Evolutionary conservation across 2,888 invertebrate genomes (phyloP), one percentile per base, ranked within the genome.

Genomic region (Drosophila kambysellisi): DNA sequence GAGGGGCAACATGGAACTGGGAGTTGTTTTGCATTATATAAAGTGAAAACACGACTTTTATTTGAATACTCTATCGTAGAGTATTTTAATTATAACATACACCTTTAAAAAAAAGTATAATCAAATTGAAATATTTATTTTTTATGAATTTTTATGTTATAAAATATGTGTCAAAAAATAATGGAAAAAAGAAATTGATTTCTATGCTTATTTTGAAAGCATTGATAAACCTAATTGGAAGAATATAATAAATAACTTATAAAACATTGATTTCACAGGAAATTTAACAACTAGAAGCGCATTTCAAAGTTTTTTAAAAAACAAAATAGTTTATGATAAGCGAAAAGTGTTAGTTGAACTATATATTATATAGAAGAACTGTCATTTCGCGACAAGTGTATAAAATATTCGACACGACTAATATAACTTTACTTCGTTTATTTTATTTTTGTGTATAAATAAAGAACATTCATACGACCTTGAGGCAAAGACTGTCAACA

Each of bases 381-480:
- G 7, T n/a, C n/a, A 4, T 25, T 0, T 51, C 5, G 29, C 9
- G 12, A 32, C 33, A 30, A 66, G 53, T n/a, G 67, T 48, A 69
- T 69, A 17, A 9, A 48, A 56, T 20, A 20, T 54, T 48, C 39
- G 48, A 2, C 29, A 7, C n/a, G 4, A 12, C 15, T 25, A 15
- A n/a, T 11, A 43, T 25, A 46, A 25, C 12, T n/a, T 25, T 25
- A 9, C 20, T 43, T 20, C 20, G 6, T 43, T 43, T 39, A 35
- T 52, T 41, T 9, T 35, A 32, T 29, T 46, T 39, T 41, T 43
- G 41, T 46, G 30, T 51, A 57, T 41, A 41, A 57, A 46, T 57
- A 69, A 84, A 67, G 69, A 74, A 74, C 65, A 61, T 56, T 74
- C 58, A 48, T 43, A 78, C 86, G 86, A 81, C 86, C 83, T 83